Evolutionary conservation across 2,113 vertebrate species (phyloP).

Genomic region (Entelurus aequoreus): DNA sequence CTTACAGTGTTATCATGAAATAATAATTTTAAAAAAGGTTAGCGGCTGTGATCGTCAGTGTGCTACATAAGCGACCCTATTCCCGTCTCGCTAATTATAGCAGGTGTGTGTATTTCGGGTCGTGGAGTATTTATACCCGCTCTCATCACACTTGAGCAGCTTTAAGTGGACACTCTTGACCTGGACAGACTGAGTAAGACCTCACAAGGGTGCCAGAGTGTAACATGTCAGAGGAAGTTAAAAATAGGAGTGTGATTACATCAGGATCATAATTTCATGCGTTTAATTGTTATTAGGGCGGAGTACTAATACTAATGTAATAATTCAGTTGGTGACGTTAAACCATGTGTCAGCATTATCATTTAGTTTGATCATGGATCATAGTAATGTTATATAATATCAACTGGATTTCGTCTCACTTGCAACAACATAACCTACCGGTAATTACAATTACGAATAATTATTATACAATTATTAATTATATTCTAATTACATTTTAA

Average conservation of each 20-base stretch:
- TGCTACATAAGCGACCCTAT: conserved; percentile 75
- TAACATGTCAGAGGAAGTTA: conserved; percentile 13
- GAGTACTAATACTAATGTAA: too few relatives aligned
- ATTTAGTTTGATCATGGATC: too few relatives aligned
- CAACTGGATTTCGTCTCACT: too few relatives aligned
- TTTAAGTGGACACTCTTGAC: conserved; percentile 58
- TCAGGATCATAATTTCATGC: neutral
- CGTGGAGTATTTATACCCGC: conserved; percentile 68
- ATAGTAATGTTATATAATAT: too few relatives aligned
- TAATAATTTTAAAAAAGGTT: conserved; percentile 5
- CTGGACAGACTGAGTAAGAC: conserved; percentile 44
- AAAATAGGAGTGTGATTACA: conserved; percentile 8
- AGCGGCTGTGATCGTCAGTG: conserved; percentile 58
- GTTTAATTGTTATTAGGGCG: neutral
- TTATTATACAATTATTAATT: too few relatives aligned
- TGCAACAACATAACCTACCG: too few relatives aligned
- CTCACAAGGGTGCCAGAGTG: conserved; percentile 26
- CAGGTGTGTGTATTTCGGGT: conserved; percentile 65
- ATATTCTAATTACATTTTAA: too few relatives aligned
- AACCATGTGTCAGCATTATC: too few relatives aligned
- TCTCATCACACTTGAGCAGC: conserved; percentile 67
- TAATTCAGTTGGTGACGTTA: too few relatives aligned
- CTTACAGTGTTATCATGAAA: neutral
- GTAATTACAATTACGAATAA: too few relatives aligned
- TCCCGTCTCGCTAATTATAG: conserved; percentile 75